Percentiles rank a stretch among this genome's conserved stretches.
These are phyloP conservation scores for Drosophila prolongata DNA, from an alignment of 2,888 invertebrate species.

Conservation along the genomic window DNA sequence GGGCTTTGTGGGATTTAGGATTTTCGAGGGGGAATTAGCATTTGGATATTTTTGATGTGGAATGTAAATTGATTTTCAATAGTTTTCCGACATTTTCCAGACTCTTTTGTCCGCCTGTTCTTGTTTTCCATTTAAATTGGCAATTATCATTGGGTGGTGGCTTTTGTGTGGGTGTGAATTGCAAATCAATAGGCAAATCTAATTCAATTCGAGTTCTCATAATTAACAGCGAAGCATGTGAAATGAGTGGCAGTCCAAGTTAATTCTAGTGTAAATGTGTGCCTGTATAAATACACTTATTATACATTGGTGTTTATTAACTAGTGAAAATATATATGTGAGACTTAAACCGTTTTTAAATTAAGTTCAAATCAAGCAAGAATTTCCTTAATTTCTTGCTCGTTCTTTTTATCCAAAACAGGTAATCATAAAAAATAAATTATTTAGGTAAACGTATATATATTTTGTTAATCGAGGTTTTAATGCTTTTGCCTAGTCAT, in stretches of 20 bases:
- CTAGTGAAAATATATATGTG: too few relatives aligned
- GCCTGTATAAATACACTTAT: background rate
- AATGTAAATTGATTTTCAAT: conserved; percentile 43
- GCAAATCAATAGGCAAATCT: conserved; percentile 8
- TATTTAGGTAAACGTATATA: too few relatives aligned
- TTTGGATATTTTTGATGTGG: conserved; percentile 13
- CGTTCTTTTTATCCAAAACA: too few relatives aligned
- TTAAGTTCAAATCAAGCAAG: too few relatives aligned
- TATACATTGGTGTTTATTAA: background rate
- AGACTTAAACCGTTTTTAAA: too few relatives aligned
- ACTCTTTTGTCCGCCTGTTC: background rate
- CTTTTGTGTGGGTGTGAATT: conserved; percentile 6
- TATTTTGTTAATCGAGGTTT: too few relatives aligned
- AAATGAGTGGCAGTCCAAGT: background rate
- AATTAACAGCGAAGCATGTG: conserved; percentile 5
- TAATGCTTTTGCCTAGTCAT: too few relatives aligned
- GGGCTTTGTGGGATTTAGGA: conserved; percentile 19
- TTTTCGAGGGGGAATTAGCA: conserved; percentile 7
- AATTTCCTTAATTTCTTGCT: too few relatives aligned
- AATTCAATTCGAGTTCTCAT: conserved; percentile 9
- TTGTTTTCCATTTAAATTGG: conserved; percentile 15
- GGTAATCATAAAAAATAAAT: too few relatives aligned
- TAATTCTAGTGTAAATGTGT: conserved; percentile 2
- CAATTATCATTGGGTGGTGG: conserved; percentile 9
- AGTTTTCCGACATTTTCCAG: conserved; percentile 24